Evolutionary conservation across 2,797 vertebrate genomes (phyloP).

Genomic region (Melanotaenia trifasciata): DNA sequence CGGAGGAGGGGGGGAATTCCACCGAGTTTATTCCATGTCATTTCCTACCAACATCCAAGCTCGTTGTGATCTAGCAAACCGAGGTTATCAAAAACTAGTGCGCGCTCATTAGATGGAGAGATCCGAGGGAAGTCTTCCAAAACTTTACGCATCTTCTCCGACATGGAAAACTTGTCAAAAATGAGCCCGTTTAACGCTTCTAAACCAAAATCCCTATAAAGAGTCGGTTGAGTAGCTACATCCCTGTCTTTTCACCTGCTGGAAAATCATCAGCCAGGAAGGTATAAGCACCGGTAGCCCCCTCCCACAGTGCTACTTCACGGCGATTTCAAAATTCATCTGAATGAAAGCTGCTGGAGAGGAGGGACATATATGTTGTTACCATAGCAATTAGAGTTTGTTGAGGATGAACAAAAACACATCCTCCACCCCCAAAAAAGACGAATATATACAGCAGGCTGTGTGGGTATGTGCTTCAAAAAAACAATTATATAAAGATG

Average conservation of each 20-base stretch:
- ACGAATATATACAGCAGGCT: conserved; percentile 48
- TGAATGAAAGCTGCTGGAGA: conserved; percentile 70
- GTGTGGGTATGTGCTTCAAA: conserved; percentile 67
- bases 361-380: conserved; percentile 74
- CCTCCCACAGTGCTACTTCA: conserved; percentile 64
- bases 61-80: conserved; percentile 27
- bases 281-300: conserved; percentile 47
- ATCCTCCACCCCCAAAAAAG: conserved; percentile 13
- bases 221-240: conserved; percentile 27
- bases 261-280: conserved; percentile 62
- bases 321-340: conserved; percentile 63
- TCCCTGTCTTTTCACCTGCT: conserved; percentile 64
- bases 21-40: conserved; percentile 33
- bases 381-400: conserved; percentile 81
- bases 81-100: conserved; percentile 29
- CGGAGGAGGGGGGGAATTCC: conserved; percentile 22
- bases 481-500: conserved; percentile 70
- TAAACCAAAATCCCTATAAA: neutral
- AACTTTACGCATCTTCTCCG: conserved; percentile 74
- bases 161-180: conserved; percentile 40
- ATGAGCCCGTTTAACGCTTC: conserved; percentile 21
- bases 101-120: conserved; percentile 20
- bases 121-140: conserved; percentile 57
- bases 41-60: conserved; percentile 52
- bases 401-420: conserved; percentile 59